Evolutionary conservation across 2,113 vertebrate species (phyloP), one percentile per base, ranked within the genome.

Genomic region (Dasyprocta punctata): DNA sequence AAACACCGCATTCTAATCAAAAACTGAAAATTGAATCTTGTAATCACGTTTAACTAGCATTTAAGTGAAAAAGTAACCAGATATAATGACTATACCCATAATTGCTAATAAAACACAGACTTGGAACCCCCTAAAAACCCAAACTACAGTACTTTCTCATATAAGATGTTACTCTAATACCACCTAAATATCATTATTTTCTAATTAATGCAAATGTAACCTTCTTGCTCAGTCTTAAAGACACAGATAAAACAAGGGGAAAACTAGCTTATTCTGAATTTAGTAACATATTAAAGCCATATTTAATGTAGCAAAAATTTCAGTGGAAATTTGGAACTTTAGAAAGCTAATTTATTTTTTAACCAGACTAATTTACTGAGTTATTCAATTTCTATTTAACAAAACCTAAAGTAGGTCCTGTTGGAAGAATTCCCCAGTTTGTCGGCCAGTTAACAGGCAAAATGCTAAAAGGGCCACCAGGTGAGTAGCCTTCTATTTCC

Each of bases 61-160:
- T 89, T 90, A 96, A 54, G 83, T 73, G 12, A 78, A 30, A 97
- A 95, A 96, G 14, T 82, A 20, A 86, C 2, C n/a, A 92, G 80
- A 83, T 89, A 85, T 73, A 41, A 71, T 69, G 67, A 94, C 20
- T 10, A 36, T 67, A 81, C 93, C 84, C 38, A 92, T 16, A 92
- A 96, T 73, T 75, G 54, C 1, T 92, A 96, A 54, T 73, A 61
- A 98, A 98, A 97, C 28, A 95, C 87, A 88, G 97, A 49, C 36
- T 80, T 20, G 85, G 60, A 44, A 2, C 90, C 61, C 30, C 78
- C 38, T 63, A 86, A 97, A 86, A 93, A 83, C 8, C 1, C 5
- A 78, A 86, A 90, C 1, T 47, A 26, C 0, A 73, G 20, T 26
- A 61, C 60, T 87, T 89, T 94, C 86, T 95, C 17, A 94, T 30